Evolutionary conservation across 2,797 vertebrate species (phyloP).

Genomic region (Enteromius trimaculatus): DNA sequence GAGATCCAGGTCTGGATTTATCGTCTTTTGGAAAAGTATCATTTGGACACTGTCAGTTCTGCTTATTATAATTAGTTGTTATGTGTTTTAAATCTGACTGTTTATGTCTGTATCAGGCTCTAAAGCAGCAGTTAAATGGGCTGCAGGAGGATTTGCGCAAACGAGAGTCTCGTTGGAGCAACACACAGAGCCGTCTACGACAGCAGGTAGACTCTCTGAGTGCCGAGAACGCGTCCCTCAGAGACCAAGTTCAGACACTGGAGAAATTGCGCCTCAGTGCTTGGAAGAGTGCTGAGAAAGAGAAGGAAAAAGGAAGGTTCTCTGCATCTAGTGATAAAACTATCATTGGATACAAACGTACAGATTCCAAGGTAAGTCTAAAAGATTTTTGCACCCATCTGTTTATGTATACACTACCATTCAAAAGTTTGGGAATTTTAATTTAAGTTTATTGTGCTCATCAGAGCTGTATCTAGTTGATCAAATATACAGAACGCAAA

Average conservation of each 20-base stretch:
- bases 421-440: background rate
- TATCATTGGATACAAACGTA: slow-evolving; percentile 62
- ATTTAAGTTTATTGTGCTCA: background rate
- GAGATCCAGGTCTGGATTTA: slow-evolving; percentile 89
- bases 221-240: slow-evolving; percentile 85
- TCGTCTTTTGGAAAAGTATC: background rate
- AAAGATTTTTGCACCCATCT: background rate
- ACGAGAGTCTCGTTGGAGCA: slow-evolving; percentile 90
- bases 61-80: background rate
- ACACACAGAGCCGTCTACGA: slow-evolving; percentile 82
- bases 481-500: background rate
- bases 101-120: slow-evolving; percentile 69
- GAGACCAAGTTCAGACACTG: slow-evolving; percentile 85
- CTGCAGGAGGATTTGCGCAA: slow-evolving; percentile 90
- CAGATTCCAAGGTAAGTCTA: slow-evolving; percentile 73
- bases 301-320: slow-evolving; percentile 62
- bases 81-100: background rate
- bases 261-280: slow-evolving; percentile 87
- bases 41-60: background rate
- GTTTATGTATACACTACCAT: background rate
- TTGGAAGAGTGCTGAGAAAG: slow-evolving; percentile 80
- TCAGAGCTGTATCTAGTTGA: background rate
- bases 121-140: slow-evolving; percentile 88
- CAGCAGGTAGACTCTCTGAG: slow-evolving; percentile 87
- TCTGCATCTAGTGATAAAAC: slow-evolving; percentile 51